Evolutionary conservation across 2,113 vertebrate genomes (phyloP).

Genomic region (Tachycineta bicolor): DNA sequence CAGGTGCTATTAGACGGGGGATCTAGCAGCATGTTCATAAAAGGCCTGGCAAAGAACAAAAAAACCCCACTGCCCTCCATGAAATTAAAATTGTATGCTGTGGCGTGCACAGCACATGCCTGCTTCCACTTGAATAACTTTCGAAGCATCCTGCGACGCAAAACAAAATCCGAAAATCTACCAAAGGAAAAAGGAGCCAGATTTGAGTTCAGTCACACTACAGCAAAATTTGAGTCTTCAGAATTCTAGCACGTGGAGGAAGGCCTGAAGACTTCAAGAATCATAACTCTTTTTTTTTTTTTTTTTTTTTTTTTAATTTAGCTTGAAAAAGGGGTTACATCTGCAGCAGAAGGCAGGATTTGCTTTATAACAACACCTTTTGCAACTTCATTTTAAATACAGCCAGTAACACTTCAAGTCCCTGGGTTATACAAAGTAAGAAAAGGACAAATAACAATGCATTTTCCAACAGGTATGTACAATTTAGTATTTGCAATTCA

Average conservation of each 20-base stretch:
- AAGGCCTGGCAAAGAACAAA: conserved; percentile 52
- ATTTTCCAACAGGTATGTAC: not conserved
- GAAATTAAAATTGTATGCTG: conserved; percentile 51
- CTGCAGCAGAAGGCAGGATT: not conserved
- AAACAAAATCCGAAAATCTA: not conserved
- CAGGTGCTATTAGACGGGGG: conserved; percentile 22
- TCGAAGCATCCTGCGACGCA: not conserved
- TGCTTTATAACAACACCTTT: not conserved
- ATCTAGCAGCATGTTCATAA: conserved; percentile 47
- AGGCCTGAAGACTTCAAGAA: not conserved
- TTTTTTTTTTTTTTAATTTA: not conserved
- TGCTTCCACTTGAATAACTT: conserved; percentile 32
- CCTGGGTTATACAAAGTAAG: not conserved
- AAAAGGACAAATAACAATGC: not conserved
- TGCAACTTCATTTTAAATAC: not conserved
- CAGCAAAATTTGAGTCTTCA: not conserved
- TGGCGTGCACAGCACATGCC: not conserved
- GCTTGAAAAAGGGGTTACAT: not conserved
- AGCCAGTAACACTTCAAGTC: not conserved
- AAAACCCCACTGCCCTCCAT: not conserved
- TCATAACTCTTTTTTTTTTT: not conserved
- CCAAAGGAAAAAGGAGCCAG: not conserved
- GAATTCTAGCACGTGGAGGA: not conserved
- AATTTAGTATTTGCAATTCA: not conserved
- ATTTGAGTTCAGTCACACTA: not conserved